Conservation (phyloP, 2,888 invertebrate genomes). For the Stegophylla sp. region DNA sequence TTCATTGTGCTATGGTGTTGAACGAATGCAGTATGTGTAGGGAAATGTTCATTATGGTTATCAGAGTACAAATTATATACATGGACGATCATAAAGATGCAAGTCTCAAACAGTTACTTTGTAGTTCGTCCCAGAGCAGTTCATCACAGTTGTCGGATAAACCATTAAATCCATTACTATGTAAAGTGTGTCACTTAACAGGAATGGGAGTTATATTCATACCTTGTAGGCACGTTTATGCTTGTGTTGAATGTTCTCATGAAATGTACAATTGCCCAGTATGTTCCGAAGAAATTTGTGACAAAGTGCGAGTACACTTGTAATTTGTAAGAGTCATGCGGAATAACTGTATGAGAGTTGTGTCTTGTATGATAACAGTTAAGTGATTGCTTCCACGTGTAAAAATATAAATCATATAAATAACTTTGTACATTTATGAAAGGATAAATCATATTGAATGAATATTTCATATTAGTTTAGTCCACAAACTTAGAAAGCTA, state of each 20-base stretch:
- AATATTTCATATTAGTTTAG: too few relatives aligned
- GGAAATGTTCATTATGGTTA: constrained; percentile 68
- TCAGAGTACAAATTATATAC: background rate
- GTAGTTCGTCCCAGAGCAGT: too few relatives aligned
- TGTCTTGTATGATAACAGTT: too few relatives aligned
- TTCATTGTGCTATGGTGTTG: constrained; percentile 86
- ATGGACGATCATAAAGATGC: background rate
- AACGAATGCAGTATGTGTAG: constrained; percentile 89
- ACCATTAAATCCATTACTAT: background rate
- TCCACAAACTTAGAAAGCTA: too few relatives aligned
- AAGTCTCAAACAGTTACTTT: background rate
- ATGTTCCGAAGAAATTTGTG: background rate
- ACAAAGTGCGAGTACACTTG: too few relatives aligned
- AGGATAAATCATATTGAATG: too few relatives aligned
- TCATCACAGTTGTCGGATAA: background rate
- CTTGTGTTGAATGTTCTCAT: background rate
- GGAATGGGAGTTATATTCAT: background rate
- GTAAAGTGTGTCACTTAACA: background rate
- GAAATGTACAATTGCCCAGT: background rate
- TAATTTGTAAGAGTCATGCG: too few relatives aligned
- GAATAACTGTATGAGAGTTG: too few relatives aligned
- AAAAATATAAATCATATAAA: too few relatives aligned
- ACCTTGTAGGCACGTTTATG: constrained; percentile 7
- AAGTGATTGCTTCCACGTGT: too few relatives aligned
- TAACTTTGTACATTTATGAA: too few relatives aligned